Conservation (phyloP, 1,140 invertebrate genomes). For the Venturia canescens region DNA sequence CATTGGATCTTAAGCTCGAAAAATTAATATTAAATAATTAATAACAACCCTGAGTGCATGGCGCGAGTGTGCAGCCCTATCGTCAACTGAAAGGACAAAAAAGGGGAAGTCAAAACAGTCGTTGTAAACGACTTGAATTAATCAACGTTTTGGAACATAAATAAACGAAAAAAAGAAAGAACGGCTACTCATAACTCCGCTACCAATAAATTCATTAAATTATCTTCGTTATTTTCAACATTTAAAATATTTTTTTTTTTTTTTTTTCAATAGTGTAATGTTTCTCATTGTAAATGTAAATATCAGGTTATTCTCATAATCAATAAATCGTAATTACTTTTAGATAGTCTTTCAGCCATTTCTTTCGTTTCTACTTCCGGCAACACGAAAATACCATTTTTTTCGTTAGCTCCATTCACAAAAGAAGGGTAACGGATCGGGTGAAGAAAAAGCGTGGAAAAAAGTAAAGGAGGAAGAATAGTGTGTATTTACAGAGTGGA, state of each 20-base stretch:
- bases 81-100: constrained; percentile 20
- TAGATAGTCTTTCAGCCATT: neutral
- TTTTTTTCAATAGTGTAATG: neutral
- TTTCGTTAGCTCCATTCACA: neutral
- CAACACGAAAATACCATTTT: neutral
- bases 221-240: constrained; percentile 55
- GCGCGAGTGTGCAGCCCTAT: constrained; percentile 37
- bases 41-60: constrained; percentile 74
- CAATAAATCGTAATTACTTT: neutral
- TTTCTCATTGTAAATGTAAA: too few species aligned
- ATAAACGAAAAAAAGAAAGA: too few species aligned
- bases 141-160: constrained; percentile 18
- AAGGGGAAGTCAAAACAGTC: constrained; percentile 36
- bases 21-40: constrained; percentile 52
- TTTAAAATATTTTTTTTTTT: neutral
- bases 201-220: constrained; percentile 71
- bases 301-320: too few species aligned
- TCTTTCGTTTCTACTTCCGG: too few species aligned
- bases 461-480: neutral
- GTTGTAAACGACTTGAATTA: constrained; percentile 63
- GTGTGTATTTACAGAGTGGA: constrained; percentile 35
- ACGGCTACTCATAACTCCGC: constrained; percentile 61
- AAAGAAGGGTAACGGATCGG: neutral
- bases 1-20: neutral
- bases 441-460: constrained; percentile 13